A percentile compares a stretch with the other conserved stretches of the same genome.
phyloP scores from a whole-genome alignment of 2,113 vertebrate genomes.

The Pteropus alecto region DNA sequence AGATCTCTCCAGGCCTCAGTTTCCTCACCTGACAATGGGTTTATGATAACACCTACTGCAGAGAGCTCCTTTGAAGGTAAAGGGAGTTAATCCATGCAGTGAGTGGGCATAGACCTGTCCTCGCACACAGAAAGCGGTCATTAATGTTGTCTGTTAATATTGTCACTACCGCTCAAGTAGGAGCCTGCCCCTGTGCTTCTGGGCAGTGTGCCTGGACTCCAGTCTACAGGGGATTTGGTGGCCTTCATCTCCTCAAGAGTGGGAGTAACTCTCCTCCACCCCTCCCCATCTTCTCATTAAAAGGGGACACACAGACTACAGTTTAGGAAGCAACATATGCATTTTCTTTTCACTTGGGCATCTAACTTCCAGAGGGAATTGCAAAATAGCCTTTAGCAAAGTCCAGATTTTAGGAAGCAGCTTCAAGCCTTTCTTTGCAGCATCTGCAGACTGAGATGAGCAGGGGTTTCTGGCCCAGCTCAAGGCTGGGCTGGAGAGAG shows the following conservation, averaged over 20 bases:
- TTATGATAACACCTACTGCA: no score
- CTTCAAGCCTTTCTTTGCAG: neutral
- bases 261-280: neutral
- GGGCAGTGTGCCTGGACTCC: neutral
- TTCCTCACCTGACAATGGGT: neutral
- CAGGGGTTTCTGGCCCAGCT: neutral
- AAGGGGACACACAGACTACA: neutral
- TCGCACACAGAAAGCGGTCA: neutral
- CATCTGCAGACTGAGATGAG: neutral
- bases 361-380: constrained; percentile 29
- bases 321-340: neutral
- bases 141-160: no score
- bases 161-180: neutral
- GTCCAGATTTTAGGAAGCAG: constrained; percentile 33
- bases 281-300: constrained; percentile 32
- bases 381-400: neutral
- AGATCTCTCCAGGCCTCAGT: neutral
- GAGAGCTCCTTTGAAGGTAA: neutral
- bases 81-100: neutral
- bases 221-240: neutral
- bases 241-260: neutral
- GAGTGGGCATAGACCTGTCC: neutral
- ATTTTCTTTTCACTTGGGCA: constrained; percentile 1
- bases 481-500: neutral
- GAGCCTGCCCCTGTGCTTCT: neutral